A percentile compares a stretch with the other conserved stretches of the same genome.
Evolutionary conservation across 2,797 vertebrate genomes (phyloP).

Genomic region (Coregonus ussuriensis): DNA sequence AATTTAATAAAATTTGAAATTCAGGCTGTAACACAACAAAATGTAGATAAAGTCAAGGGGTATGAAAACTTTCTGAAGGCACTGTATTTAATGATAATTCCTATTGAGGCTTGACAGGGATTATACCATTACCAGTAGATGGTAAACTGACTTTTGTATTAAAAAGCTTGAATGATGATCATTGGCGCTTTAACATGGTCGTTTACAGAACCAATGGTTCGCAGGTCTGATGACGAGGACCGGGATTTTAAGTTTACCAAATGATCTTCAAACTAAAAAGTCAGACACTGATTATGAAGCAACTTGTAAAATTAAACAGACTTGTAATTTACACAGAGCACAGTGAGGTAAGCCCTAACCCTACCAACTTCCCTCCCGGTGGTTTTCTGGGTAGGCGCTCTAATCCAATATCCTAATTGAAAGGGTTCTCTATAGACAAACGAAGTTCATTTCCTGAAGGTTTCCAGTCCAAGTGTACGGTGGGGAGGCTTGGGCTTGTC

Average conservation of each 20-base stretch:
- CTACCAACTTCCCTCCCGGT: slow-evolving; percentile 6
- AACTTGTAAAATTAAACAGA: slow-evolving; percentile 4
- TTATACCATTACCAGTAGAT: no score
- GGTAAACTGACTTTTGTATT: background rate
- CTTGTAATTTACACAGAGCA: slow-evolving; percentile 9
- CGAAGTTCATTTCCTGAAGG: background rate
- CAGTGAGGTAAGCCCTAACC: slow-evolving; percentile 8
- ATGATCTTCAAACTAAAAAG: background rate
- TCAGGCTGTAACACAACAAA: no score
- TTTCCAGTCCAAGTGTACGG: background rate
- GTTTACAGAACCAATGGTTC: background rate
- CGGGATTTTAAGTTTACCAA: background rate
- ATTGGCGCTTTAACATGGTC: background rate
- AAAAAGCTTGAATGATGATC: background rate
- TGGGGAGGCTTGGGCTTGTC: slow-evolving; percentile 24
- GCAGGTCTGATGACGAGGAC: background rate
- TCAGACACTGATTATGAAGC: background rate
- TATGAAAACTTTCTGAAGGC: no score
- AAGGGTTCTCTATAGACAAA: slow-evolving; percentile 12
- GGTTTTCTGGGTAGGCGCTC: background rate
- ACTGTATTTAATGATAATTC: no score
- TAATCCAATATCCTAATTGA: slow-evolving; percentile 43
- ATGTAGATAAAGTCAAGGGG: no score
- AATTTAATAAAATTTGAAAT: no score
- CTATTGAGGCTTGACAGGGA: no score